phyloP scores from a whole-genome alignment of 2,113 vertebrate genomes.

The Anolis sagrei region DNA sequence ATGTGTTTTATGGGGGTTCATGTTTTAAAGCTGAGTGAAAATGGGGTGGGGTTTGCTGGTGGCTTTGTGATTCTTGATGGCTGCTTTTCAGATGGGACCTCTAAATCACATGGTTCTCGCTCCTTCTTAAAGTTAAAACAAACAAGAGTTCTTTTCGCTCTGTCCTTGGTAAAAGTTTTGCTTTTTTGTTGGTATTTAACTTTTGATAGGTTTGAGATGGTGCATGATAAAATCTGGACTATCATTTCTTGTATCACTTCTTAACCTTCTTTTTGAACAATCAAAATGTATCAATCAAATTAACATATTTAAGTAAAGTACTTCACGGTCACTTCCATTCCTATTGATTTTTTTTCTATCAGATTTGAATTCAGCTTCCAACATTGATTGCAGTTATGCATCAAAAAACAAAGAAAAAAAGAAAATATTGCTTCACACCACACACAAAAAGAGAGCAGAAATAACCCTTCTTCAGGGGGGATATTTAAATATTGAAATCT shows the following conservation, averaged over 20 bases:
- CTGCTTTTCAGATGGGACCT: too few species aligned
- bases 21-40: too few species aligned
- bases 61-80: too few species aligned
- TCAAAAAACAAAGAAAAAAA: slow-evolving; percentile 33
- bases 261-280: slow-evolving; percentile 37
- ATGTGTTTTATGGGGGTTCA: too few species aligned
- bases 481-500: background rate
- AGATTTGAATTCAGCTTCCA: slow-evolving; percentile 26
- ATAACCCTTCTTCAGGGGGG: background rate
- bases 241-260: slow-evolving; percentile 26
- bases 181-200: background rate
- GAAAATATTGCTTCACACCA: background rate
- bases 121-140: background rate
- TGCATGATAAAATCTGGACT: background rate
- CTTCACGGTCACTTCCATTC: slow-evolving; percentile 8
- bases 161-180: background rate
- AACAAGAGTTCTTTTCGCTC: slow-evolving; percentile 15
- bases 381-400: slow-evolving; percentile 10
- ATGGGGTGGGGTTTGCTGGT: too few species aligned
- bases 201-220: background rate
- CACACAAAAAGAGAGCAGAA: background rate
- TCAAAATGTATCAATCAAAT: slow-evolving; percentile 20
- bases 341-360: slow-evolving; percentile 36
- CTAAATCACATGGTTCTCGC: too few species aligned
- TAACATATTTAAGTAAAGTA: slow-evolving; percentile 35